These are phyloP conservation scores for Cnemophilus loriae DNA, from an alignment of 2,113 vertebrate genomes.

Conservation along the genomic window DNA sequence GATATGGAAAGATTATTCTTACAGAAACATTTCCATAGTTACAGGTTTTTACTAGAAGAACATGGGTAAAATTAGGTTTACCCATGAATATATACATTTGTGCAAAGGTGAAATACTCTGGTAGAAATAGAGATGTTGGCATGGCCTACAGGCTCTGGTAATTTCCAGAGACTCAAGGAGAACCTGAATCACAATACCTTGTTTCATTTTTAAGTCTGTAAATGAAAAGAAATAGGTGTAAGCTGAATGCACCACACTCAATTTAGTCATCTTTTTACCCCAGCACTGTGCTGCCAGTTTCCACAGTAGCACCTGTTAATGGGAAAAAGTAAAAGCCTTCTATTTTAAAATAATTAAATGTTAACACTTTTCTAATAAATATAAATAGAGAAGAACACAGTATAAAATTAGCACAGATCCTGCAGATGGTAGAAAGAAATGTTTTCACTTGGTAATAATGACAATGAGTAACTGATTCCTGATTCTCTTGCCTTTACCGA, in stretches of 20 bases:
- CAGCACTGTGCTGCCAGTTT: not conserved
- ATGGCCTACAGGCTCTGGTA: not conserved
- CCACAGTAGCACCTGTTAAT: not conserved
- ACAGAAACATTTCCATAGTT: not conserved
- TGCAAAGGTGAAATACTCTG: not conserved
- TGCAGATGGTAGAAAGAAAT: slow-evolving; percentile 27
- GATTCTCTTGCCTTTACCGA: slow-evolving; percentile 28
- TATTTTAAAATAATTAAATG: slow-evolving; percentile 37
- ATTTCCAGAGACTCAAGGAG: not conserved
- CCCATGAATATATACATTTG: not conserved
- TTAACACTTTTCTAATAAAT: slow-evolving; percentile 32
- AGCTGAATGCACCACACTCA: not conserved
- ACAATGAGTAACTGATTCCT: slow-evolving; percentile 56
- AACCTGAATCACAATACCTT: not conserved
- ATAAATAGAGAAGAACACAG: slow-evolving; percentile 22
- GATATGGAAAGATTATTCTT: not conserved
- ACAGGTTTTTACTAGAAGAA: not conserved
- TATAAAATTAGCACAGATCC: slow-evolving; percentile 1
- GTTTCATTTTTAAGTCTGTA: not conserved
- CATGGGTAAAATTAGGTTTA: not conserved
- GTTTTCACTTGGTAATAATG: slow-evolving; percentile 46
- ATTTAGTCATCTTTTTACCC: not conserved
- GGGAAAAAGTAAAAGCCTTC: not conserved
- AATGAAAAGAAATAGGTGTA: not conserved
- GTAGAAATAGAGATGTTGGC: not conserved